Evolutionary conservation across 2,888 invertebrate species (phyloP).

Genomic region (Chrysolina americana): DNA sequence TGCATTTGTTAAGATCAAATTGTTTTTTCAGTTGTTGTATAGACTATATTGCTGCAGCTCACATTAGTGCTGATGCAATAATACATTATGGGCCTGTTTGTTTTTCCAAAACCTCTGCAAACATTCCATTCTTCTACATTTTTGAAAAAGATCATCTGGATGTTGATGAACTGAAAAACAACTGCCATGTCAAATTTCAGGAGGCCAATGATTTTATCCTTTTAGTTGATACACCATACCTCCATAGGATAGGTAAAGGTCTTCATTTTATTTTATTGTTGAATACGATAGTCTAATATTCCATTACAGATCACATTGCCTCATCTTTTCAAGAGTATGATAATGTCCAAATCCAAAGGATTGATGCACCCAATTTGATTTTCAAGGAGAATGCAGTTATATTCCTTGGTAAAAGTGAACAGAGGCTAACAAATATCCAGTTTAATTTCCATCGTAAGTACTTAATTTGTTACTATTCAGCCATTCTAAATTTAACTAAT

Average conservation of each 20-base stretch:
- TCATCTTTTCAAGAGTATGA: slow-evolving; percentile 32
- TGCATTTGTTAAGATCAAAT: too few species aligned
- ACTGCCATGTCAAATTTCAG: slow-evolving; percentile 62
- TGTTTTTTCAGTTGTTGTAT: slow-evolving; percentile 83
- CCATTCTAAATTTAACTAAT: slow-evolving; percentile 51
- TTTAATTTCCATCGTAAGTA: slow-evolving; percentile 62
- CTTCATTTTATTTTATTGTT: not conserved
- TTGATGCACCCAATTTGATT: slow-evolving; percentile 49
- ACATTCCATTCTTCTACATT: slow-evolving; percentile 84
- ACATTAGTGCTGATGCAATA: slow-evolving; percentile 86
- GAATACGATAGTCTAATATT: not conserved
- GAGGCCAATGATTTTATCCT: slow-evolving; percentile 71
- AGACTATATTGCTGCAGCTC: slow-evolving; percentile 91
- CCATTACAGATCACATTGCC: slow-evolving; percentile 40
- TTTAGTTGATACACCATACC: slow-evolving; percentile 79
- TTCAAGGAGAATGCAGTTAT: slow-evolving; percentile 69
- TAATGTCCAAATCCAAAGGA: slow-evolving; percentile 43
- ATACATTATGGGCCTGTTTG: slow-evolving; percentile 95
- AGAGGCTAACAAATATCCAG: slow-evolving; percentile 71
- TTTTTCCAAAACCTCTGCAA: slow-evolving; percentile 78
- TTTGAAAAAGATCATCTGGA: slow-evolving; percentile 77
- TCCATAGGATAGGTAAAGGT: slow-evolving; percentile 76
- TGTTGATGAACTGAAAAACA: slow-evolving; percentile 64
- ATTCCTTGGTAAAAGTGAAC: slow-evolving; percentile 72
- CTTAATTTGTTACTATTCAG: slow-evolving; percentile 19